Evolutionary conservation across 2,888 invertebrate species (phyloP).

Genomic region (Drosophila acutilabella): DNA sequence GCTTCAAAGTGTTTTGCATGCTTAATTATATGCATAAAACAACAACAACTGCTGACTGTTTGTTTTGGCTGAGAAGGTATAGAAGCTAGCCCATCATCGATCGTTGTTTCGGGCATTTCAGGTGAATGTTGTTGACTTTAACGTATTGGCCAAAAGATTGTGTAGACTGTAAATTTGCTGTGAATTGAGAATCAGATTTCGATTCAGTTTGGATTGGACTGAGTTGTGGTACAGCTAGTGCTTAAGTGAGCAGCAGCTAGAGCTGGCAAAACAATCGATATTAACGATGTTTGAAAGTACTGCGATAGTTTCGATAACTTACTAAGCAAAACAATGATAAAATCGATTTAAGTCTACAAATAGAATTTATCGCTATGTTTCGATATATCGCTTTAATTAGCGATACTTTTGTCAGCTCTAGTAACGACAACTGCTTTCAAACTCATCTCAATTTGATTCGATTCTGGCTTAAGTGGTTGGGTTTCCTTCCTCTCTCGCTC

Average conservation of each 20-base stretch:
- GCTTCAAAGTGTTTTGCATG: conserved; percentile 69
- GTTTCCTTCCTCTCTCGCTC: conserved; percentile 7
- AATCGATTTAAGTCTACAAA: too few relatives aligned
- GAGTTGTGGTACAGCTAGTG: too few relatives aligned
- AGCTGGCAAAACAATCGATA: too few relatives aligned
- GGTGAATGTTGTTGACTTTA: conserved; percentile 73
- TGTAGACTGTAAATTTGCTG: conserved; percentile 16
- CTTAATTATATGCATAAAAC: conserved; percentile 70
- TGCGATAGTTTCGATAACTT: too few relatives aligned
- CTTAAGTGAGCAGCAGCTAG: too few relatives aligned
- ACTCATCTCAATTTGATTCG: conserved; percentile 40
- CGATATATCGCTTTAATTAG: too few relatives aligned
- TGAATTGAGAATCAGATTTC: conserved; percentile 14
- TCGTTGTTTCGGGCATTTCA: conserved; percentile 27
- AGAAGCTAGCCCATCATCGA: conserved; percentile 32
- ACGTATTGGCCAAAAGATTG: conserved; percentile 42
- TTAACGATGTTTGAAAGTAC: too few relatives aligned
- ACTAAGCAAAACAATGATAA: too few relatives aligned
- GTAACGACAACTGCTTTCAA: conserved; percentile 9
- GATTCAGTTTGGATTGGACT: conserved; percentile 33
- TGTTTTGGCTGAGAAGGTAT: conserved; percentile 41
- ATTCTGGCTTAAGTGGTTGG: conserved; percentile 36
- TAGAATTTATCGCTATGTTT: too few relatives aligned
- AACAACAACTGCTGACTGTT: conserved; percentile 35
- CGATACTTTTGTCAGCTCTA: background rate